These are phyloP conservation scores for Meteorus sp. DNA, from an alignment of 1,140 invertebrate species.

Conservation along the genomic window DNA sequence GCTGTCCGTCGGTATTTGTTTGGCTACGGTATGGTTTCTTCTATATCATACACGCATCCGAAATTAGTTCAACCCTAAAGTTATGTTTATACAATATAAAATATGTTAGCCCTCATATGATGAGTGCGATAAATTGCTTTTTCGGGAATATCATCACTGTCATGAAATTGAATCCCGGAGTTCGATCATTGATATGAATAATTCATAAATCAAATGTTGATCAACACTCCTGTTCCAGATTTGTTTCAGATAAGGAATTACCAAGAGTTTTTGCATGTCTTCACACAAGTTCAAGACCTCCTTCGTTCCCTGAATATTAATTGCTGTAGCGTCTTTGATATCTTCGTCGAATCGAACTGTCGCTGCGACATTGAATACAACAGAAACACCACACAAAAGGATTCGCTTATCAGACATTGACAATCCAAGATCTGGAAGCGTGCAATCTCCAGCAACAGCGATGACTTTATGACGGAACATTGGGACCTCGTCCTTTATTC, in stretches of 20 bases:
- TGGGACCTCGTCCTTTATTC: constrained; percentile 45
- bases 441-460: constrained; percentile 67
- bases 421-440: constrained; percentile 65
- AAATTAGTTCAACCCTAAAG: too few species aligned
- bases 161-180: too few species aligned
- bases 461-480: constrained; percentile 62
- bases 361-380: constrained; percentile 86
- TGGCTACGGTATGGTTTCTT: too few species aligned
- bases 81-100: too few species aligned
- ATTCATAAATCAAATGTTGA: too few species aligned
- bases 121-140: too few species aligned
- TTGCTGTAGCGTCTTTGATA: constrained; percentile 65
- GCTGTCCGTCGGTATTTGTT: too few species aligned
- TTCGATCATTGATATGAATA: too few species aligned
- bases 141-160: too few species aligned
- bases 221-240: too few species aligned
- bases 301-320: constrained; percentile 65
- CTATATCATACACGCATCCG: too few species aligned
- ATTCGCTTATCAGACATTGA: constrained; percentile 61
- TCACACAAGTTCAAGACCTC: constrained; percentile 63
- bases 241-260: constrained; percentile 42
- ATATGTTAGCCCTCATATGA: too few species aligned
- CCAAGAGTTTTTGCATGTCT: constrained; percentile 66
- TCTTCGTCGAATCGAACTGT: constrained; percentile 87
- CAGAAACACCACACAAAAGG: constrained; percentile 66